Evolutionary conservation across 2,888 invertebrate species (phyloP).

Genomic region (Melipona bicolor): DNA sequence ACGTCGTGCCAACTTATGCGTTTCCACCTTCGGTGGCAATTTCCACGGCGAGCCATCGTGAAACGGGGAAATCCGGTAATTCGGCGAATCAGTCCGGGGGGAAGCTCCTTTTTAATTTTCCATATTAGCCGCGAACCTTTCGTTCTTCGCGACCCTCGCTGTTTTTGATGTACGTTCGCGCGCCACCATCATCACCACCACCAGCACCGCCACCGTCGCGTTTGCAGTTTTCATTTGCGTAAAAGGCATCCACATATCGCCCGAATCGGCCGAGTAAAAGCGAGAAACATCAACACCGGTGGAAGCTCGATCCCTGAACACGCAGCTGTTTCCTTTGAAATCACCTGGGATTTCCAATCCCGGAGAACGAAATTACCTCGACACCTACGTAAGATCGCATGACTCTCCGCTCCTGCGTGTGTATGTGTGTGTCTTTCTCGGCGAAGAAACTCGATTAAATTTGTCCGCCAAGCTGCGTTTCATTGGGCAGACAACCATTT

Average conservation of each 20-base stretch:
- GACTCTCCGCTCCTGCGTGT: not conserved
- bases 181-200: not conserved
- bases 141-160: conserved; percentile 28
- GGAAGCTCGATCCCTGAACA: conserved; percentile 63
- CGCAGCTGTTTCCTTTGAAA: conserved; percentile 52
- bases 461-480: no score
- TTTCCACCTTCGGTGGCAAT: no score
- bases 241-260: conserved; percentile 69
- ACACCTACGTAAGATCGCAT: conserved; percentile 7
- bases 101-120: conserved; percentile 51
- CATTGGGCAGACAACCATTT: no score
- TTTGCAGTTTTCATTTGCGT: conserved; percentile 72
- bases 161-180: conserved; percentile 14
- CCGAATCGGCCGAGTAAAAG: conserved; percentile 54
- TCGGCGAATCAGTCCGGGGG: conserved; percentile 25
- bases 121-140: conserved; percentile 48
- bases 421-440: not conserved
- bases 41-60: not conserved
- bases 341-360: conserved; percentile 33
- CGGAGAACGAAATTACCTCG: conserved; percentile 28
- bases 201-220: conserved; percentile 5
- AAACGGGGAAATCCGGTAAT: conserved; percentile 44
- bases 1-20: not conserved
- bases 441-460: conserved; percentile 2
- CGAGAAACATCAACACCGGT: conserved; percentile 62